Evolutionary conservation across 2,113 vertebrate genomes (phyloP).

Genomic region (Lagopus leucura): DNA sequence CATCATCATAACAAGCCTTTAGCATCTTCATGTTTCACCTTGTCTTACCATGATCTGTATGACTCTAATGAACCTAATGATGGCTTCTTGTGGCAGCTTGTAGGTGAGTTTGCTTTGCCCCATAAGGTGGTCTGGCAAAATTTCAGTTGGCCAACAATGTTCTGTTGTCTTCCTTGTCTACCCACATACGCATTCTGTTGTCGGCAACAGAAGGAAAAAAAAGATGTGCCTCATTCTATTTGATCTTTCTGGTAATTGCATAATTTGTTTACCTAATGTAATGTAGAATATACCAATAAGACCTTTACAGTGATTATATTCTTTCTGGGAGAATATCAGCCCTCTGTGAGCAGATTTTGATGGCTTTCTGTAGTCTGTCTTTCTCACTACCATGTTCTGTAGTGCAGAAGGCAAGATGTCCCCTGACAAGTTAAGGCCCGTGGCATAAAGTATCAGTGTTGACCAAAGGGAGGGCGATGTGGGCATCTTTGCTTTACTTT

Average conservation of each 20-base stretch:
- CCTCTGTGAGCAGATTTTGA: background rate
- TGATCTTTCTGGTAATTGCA: background rate
- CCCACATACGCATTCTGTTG: background rate
- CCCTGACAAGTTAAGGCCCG: constrained; percentile 34
- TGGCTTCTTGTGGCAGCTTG: background rate
- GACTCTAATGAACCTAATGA: background rate
- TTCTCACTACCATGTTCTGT: background rate
- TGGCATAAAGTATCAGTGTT: constrained; percentile 28
- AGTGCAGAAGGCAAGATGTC: background rate
- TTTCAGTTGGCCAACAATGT: background rate
- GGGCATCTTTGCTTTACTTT: constrained; percentile 30
- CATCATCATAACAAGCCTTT: background rate
- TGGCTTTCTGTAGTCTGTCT: background rate
- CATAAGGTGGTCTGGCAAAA: background rate
- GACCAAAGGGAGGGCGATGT: constrained; percentile 3
- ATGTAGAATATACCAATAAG: background rate
- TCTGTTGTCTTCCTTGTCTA: background rate
- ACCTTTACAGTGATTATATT: background rate
- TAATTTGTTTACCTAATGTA: background rate
- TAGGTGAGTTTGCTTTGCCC: background rate
- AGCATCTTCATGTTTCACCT: background rate
- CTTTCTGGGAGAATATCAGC: background rate
- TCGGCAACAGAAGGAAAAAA: background rate
- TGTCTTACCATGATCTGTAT: background rate
- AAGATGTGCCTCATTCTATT: background rate